Percentiles rank a stretch among this genome's conserved stretches.
Conservation (phyloP, 2,888 invertebrate species). For the Dichetophora obliterata region DNA sequence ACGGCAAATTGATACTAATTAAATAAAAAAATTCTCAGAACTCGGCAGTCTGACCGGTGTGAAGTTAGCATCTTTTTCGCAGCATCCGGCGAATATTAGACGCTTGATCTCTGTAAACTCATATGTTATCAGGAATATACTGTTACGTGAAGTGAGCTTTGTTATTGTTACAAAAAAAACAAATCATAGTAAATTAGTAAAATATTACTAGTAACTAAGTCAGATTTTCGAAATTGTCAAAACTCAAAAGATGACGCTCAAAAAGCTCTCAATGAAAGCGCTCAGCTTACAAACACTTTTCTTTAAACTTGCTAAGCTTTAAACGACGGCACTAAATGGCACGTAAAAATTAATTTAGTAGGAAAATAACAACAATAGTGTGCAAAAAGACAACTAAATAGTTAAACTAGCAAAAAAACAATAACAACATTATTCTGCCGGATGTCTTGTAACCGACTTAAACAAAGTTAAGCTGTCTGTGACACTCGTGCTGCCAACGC, state of each 20-base stretch:
- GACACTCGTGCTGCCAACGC: too few species aligned
- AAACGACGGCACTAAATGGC: constrained; percentile 62
- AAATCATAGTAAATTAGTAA: too few species aligned
- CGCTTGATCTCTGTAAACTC: too few species aligned
- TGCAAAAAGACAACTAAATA: not conserved
- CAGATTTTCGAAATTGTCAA: not conserved
- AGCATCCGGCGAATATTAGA: too few species aligned
- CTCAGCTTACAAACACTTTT: not conserved
- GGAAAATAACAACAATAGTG: not conserved
- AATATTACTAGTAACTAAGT: not conserved
- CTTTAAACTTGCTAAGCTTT: constrained; percentile 54
- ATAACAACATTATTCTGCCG: not conserved
- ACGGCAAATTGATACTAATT: too few species aligned
- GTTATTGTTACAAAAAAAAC: too few species aligned
- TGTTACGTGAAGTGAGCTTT: too few species aligned
- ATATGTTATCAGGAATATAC: too few species aligned
- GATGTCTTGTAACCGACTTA: not conserved
- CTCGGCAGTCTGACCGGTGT: too few species aligned
- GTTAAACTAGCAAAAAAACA: not conserved
- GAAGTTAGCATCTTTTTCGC: too few species aligned
- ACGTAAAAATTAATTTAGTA: constrained; percentile 61
- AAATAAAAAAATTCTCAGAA: too few species aligned
- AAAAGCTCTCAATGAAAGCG: not conserved
- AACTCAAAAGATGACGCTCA: not conserved
- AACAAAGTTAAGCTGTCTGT: too few species aligned